Evolutionary conservation across 2,113 vertebrate genomes (phyloP).

Genomic region (Catharus minimus): DNA sequence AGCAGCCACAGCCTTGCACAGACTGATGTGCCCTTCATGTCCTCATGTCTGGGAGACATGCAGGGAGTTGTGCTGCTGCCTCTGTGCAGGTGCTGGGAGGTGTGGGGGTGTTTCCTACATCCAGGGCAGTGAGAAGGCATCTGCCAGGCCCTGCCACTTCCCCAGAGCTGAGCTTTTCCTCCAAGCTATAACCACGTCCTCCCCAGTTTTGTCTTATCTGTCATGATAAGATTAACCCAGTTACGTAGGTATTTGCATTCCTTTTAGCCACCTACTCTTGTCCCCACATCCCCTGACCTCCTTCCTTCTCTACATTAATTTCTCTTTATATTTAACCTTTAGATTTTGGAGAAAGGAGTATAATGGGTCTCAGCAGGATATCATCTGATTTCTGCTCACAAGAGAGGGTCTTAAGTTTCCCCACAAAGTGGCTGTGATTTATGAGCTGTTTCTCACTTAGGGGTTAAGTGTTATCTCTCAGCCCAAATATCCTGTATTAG

Average conservation of each 20-base stretch:
- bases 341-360: slow-evolving; percentile 32
- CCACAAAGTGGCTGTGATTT: slow-evolving; percentile 42
- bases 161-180: neutral
- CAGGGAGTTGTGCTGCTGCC: neutral
- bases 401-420: slow-evolving; percentile 24
- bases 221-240: neutral
- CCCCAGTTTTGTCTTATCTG: neutral
- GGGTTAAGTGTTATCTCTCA: slow-evolving; percentile 55
- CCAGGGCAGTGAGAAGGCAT: neutral
- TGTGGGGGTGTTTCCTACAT: neutral
- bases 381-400: slow-evolving; percentile 17
- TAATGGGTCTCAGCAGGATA: slow-evolving; percentile 46
- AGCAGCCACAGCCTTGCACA: fast-evolving
- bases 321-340: slow-evolving; percentile 64
- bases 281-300: neutral
- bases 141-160: neutral
- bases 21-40: fast-evolving
- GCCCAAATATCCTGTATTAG: slow-evolving; percentile 35
- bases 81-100: neutral
- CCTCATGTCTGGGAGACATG: neutral
- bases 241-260: neutral
- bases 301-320: slow-evolving; percentile 36
- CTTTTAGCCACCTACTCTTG: neutral
- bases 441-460: slow-evolving; percentile 54
- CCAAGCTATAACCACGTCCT: neutral